Percentiles rank a stretch among this genome's conserved stretches.
phyloP scores from a whole-genome alignment of 2,888 invertebrate genomes.

The Pseudococcus jackbeardsleyi region DNA sequence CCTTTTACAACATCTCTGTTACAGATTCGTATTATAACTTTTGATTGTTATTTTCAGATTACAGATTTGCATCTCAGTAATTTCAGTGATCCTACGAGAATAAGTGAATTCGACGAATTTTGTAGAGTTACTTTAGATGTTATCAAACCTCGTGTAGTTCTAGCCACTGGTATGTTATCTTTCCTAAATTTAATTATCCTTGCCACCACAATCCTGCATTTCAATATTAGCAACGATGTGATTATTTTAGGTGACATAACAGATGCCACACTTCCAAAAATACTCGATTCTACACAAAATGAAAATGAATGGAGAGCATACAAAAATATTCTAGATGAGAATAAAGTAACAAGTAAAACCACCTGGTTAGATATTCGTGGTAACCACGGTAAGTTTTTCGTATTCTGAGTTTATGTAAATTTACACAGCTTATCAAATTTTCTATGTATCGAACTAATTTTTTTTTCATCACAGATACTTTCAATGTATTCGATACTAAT shows the following conservation, averaged over 20 bases:
- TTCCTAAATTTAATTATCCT: slow-evolving; percentile 69
- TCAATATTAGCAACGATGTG: background rate
- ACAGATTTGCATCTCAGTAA: slow-evolving; percentile 91
- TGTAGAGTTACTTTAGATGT: slow-evolving; percentile 80
- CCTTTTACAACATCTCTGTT: background rate
- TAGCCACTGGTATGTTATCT: slow-evolving; percentile 78
- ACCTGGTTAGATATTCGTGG: slow-evolving; percentile 91
- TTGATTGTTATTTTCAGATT: slow-evolving; percentile 72
- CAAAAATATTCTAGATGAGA: slow-evolving; percentile 77
- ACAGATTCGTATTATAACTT: background rate
- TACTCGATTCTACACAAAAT: slow-evolving; percentile 84
- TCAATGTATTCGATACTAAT: slow-evolving; percentile 81
- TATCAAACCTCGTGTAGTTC: slow-evolving; percentile 82
- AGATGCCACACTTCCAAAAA: background rate
- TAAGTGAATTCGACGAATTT: slow-evolving; percentile 83
- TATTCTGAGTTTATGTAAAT: background rate
- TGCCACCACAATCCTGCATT: background rate
- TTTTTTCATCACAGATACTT: slow-evolving; percentile 73
- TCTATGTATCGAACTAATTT: no score
- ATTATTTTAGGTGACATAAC: background rate
- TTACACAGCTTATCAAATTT: background rate
- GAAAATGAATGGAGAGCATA: slow-evolving; percentile 87
- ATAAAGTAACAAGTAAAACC: slow-evolving; percentile 78
- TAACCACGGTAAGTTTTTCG: slow-evolving; percentile 84
- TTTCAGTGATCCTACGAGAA: slow-evolving; percentile 81